These are phyloP conservation scores for Diplazon laetatorius DNA, from an alignment of 2,888 invertebrate species.

Conservation along the genomic window DNA sequence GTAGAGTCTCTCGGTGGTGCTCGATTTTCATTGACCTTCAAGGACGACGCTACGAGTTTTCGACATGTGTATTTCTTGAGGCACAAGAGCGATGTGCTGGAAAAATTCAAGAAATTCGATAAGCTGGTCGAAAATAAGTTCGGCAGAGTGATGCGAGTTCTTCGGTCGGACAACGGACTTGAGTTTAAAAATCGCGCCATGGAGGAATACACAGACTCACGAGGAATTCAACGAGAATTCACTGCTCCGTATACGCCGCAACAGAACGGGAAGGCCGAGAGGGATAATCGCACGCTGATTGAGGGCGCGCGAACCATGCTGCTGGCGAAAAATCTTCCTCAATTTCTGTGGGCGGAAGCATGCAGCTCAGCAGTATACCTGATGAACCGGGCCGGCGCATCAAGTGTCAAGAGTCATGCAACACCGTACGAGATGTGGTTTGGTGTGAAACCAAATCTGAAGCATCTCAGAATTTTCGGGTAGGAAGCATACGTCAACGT, in stretches of 20 bases:
- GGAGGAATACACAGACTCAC: background rate
- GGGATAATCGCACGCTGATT: conserved; percentile 75
- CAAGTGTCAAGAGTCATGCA: conserved; percentile 46
- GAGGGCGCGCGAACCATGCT: conserved; percentile 72
- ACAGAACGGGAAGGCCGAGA: conserved; percentile 75
- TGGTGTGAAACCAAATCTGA: too few relatives aligned
- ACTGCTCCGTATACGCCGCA: conserved; percentile 72
- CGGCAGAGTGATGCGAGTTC: conserved; percentile 67
- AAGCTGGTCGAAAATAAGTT: conserved; percentile 73
- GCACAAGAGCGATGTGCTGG: conserved; percentile 70
- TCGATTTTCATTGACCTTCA: too few relatives aligned
- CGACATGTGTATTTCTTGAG: conserved; percentile 72
- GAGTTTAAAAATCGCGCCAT: conserved; percentile 71
- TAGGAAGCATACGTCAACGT: too few relatives aligned
- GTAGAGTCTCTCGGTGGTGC: too few relatives aligned
- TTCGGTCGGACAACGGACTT: conserved; percentile 71
- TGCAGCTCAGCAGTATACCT: conserved; percentile 55
- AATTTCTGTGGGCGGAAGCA: conserved; percentile 1
- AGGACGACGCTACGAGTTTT: conserved; percentile 70
- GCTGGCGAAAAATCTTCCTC: conserved; percentile 49
- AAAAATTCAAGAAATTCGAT: conserved; percentile 65
- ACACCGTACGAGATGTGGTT: conserved; percentile 64
- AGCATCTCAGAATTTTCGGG: too few relatives aligned
- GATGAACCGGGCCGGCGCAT: conserved; percentile 64
- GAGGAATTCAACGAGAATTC: conserved; percentile 68